Percentiles rank a stretch among this genome's conserved stretches.
Conservation (phyloP, 1,140 invertebrate genomes). For the Cotesia vestalis region DNA sequence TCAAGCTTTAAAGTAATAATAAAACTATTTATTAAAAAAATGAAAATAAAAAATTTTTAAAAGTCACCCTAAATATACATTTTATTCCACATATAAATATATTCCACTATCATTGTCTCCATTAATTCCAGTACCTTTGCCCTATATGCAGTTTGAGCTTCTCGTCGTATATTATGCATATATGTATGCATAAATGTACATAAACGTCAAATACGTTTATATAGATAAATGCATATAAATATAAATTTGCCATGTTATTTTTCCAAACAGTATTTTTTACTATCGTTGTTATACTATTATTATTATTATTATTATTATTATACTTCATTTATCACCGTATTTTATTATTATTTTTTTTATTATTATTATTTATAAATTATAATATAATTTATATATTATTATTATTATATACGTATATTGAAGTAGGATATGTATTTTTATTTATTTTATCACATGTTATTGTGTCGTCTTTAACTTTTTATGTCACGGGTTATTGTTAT, state of each 20-base stretch:
- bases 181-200: constrained; percentile 23
- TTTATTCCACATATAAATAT: constrained; percentile 9
- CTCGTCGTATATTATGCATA: constrained; percentile 38
- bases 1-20: no score
- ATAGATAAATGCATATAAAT: constrained; percentile 22
- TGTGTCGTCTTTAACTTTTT: constrained; percentile 21
- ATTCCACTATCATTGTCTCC: constrained; percentile 20
- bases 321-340: constrained; percentile 21
- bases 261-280: constrained; percentile 37
- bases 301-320: constrained; percentile 26
- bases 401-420: constrained; percentile 11
- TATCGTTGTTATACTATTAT: constrained; percentile 27
- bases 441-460: neutral
- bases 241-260: constrained; percentile 40
- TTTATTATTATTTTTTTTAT: constrained; percentile 14
- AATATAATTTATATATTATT: constrained; percentile 3
- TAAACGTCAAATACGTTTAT: constrained; percentile 17
- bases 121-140: constrained; percentile 35
- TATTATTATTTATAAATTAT: neutral
- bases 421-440: neutral
- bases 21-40: no score
- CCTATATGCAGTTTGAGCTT: constrained; percentile 48
- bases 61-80: constrained; percentile 1
- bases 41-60: constrained; percentile 38
- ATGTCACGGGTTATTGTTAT: constrained; percentile 11